Evolutionary conservation across 2,888 invertebrate species (phyloP).

Genomic region (Cosmia trapezina): DNA sequence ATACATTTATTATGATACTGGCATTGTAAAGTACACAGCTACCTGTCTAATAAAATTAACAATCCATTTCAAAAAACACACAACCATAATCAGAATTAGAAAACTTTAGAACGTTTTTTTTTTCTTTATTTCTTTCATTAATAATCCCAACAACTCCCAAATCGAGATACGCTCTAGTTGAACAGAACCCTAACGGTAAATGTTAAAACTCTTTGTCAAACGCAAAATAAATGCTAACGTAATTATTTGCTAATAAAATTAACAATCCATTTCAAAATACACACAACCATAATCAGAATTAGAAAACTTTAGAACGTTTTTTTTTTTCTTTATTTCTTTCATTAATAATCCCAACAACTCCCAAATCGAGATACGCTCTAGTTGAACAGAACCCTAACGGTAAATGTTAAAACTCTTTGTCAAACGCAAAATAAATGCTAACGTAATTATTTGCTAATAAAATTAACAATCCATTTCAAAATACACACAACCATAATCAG

Average conservation of each 20-base stretch:
- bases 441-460: slow-evolving; percentile 39
- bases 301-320: too few species aligned
- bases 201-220: slow-evolving; percentile 26
- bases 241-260: slow-evolving; percentile 36
- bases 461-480: not conserved
- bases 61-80: not conserved
- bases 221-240: too few species aligned
- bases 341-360: not conserved
- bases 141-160: not conserved
- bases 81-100: too few species aligned
- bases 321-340: not conserved
- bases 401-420: slow-evolving; percentile 25
- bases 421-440: too few species aligned
- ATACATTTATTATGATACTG: not conserved
- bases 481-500: too few species aligned
- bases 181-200: too few species aligned
- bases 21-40: not conserved
- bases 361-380: not conserved
- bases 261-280: not conserved
- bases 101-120: too few species aligned
- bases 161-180: slow-evolving; percentile 1
- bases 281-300: too few species aligned
- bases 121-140: not conserved
- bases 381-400: too few species aligned
- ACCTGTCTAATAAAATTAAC: not conserved